Base-by-base conservation (phyloP, 2,888 invertebrate genomes). In the Pseudoips prasinana region DNA sequence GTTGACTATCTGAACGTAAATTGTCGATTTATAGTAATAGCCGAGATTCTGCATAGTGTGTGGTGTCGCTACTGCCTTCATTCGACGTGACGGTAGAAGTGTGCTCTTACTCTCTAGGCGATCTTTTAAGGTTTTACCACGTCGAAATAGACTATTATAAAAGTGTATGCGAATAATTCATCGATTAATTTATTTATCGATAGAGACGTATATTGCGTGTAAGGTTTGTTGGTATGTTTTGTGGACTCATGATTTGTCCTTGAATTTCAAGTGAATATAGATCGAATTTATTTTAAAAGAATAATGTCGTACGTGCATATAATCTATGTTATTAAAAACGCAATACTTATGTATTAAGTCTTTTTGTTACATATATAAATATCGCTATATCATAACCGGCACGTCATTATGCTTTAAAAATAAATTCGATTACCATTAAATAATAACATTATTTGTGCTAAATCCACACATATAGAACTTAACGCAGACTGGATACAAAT, bases 401-500 rank as follows among this genome's bases (percentile, higher is more conserved):
- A n/a, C n/a, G 27, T 28, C 30, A 32, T 39, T 50, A 38, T 61
- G 56, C 63, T 64, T 49, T 51, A 59, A 56, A 64, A 67, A 59
- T 60, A 57, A 65, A 61, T 60, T 53, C 58, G 56, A 62, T 58
- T 52, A 36, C 50, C 53, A 23, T 20, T 31, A 25, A 61, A 56
- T 58, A 14, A 14, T 3, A 14, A 14, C 14, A 14, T 7, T 66
- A 35, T 48, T 53, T 57, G 73, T 71, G 69, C 78, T 82, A 82
- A 78, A 76, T 67, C 61, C 64, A 70, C 64, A 63, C 63, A 58
- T 67, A 63, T 52, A 52, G 50, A 64, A 62, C 50, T 2, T 63
- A 58, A 58, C 51, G 58, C 55, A 67, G 64, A 70, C 53, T 63
- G 65, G 65, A 56, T 54, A 48, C 38, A 41, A 55, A 52, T 20